Base-by-base conservation (phyloP, 1,140 invertebrate genomes). In the Lineus longissimus region DNA sequence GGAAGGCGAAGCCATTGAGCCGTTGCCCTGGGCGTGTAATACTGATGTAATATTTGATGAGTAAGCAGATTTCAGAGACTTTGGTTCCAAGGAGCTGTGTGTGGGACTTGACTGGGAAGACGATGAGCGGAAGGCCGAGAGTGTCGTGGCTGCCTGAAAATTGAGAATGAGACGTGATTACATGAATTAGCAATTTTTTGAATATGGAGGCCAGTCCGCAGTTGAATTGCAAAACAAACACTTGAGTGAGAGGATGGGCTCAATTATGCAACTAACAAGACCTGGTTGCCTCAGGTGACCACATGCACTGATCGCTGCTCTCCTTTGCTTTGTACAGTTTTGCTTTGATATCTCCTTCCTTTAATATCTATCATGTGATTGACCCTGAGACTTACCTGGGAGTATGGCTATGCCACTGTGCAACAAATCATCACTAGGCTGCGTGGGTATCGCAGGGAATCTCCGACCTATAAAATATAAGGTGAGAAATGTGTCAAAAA, bases 31-130 rank as follows among this genome's bases (percentile, higher is more conserved):
- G 47, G 4, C 25, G n/a, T 27, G 47, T 51, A 23, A 51, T 23
- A 51, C 47, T 51, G 47, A 51, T n/a, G 47, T 23, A 51, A 51
- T 51, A 51, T 51, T 51, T 51, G 47, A 51, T 51, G n/a, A 51
- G 25, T n/a, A 9, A 6, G 25, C 6, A 7, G 19, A 51, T 23
- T 4, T 51, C 47, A n/a, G 19, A 4, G 9, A 27, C n/a, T 9
- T 51, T 27, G 25, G 25, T 51, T 4, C 6, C 9, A 9, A 27
- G n/a, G 19, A 51, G 47, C 25, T 51, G n/a, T 4, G 25, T 4
- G 47, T 51, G 47, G n/a, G n/a, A 23, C 47, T n/a, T 51, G 25
- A 27, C 25, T n/a, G 47, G 47, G 25, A 51, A 51, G n/a, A 27
- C 25, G 4, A 51, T 51, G 6, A 51, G 25, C n/a, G 47, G 47